Evolutionary conservation across 2,797 vertebrate genomes (phyloP).

Genomic region (Tangara arthus): DNA sequence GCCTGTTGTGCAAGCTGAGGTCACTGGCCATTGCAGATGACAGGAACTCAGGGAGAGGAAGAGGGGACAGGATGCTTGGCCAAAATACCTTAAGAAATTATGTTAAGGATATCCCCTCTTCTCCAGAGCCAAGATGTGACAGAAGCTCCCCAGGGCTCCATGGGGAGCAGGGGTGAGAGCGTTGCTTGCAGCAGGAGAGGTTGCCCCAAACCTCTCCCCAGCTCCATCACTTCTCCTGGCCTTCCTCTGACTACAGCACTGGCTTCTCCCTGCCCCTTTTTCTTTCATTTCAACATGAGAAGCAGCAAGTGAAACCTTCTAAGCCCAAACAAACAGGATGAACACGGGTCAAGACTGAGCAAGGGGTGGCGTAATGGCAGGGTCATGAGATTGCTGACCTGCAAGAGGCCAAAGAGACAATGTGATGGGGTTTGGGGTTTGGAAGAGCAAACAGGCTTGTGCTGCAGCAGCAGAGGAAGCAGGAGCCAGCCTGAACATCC

Average conservation of each 20-base stretch:
- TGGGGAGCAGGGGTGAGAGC: neutral
- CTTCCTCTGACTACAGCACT: rapidly evolving
- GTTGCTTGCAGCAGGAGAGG: neutral
- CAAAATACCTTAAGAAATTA: conserved; percentile 53
- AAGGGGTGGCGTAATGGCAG: neutral
- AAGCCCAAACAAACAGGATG: neutral
- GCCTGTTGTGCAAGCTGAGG: neutral
- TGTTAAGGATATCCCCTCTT: conserved; percentile 69
- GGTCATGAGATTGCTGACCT: neutral
- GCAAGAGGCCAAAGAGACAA: rapidly evolving
- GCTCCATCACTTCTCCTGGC: neutral
- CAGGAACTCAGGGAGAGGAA: conserved; percentile 63
- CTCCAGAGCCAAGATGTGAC: conserved; percentile 59
- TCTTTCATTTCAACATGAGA: neutral
- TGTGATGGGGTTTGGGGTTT: neutral
- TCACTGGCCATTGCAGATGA: conserved; percentile 28
- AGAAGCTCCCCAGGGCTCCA: neutral
- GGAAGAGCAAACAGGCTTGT: neutral
- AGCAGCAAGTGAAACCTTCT: neutral
- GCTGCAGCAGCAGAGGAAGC: neutral
- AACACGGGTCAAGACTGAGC: neutral
- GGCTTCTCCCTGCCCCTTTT: neutral
- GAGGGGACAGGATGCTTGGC: conserved; percentile 47
- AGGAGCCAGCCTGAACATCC: neutral
- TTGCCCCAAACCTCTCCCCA: neutral